Conservation (phyloP, 2,888 invertebrate genomes). For the Omphaloscelis lunosa region DNA sequence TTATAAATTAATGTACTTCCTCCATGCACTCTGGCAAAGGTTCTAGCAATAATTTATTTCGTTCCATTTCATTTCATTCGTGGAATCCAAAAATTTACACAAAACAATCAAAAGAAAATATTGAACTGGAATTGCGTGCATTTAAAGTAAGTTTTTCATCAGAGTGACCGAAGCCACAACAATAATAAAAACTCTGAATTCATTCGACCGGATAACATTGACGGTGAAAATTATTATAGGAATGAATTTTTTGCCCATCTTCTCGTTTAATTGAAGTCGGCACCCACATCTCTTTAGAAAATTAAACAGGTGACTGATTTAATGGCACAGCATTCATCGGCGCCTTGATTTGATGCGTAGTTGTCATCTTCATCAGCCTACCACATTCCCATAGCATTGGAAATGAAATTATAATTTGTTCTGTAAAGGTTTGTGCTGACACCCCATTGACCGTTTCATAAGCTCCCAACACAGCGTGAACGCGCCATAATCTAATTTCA, state of each 20-base stretch:
- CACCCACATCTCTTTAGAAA: constrained; percentile 68
- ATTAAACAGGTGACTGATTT: constrained; percentile 66
- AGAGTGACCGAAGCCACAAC: constrained; percentile 74
- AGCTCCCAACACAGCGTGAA: constrained; percentile 86
- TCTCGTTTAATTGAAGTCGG: constrained; percentile 78
- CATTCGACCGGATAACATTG: constrained; percentile 81
- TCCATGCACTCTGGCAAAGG: constrained; percentile 19
- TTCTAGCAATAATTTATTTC: constrained; percentile 45
- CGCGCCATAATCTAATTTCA: constrained; percentile 88
- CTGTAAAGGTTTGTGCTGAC: constrained; percentile 81
- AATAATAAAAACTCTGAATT: constrained; percentile 79
- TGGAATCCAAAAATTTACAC: constrained; percentile 64
- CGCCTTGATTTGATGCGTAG: constrained; percentile 68
- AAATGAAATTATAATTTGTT: constrained; percentile 86
- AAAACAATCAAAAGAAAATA: constrained; percentile 69
- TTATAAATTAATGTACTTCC: constrained; percentile 24
- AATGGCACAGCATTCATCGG: constrained; percentile 44
- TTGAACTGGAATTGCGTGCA: constrained; percentile 73
- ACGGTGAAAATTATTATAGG: constrained; percentile 80
- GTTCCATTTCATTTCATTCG: constrained; percentile 62
- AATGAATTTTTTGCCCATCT: constrained; percentile 81
- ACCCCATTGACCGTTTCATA: constrained; percentile 89
- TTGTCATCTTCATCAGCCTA: constrained; percentile 40
- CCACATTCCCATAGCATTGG: constrained; percentile 81
- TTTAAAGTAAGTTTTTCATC: constrained; percentile 74